These are phyloP conservation scores for Clinocottus analis DNA, from an alignment of 2,113 vertebrate genomes.

Conservation along the genomic window DNA sequence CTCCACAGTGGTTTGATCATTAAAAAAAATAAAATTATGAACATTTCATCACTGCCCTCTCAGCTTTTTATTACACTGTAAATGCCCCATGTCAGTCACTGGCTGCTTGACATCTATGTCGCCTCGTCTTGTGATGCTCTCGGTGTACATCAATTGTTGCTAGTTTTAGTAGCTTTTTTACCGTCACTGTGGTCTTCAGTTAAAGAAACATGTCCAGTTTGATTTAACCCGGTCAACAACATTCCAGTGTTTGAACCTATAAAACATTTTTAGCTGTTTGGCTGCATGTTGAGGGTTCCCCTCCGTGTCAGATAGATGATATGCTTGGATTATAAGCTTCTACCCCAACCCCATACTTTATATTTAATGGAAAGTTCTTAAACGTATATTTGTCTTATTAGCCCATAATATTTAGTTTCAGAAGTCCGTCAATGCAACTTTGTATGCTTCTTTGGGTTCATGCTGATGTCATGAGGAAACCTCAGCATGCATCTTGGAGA, in stretches of 20 bases:
- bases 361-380: neutral
- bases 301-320: neutral
- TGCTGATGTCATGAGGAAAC: neutral
- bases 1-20: neutral
- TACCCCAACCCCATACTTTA: neutral
- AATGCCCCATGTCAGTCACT: constrained; percentile 5
- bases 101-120: neutral
- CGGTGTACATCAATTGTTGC: too few relatives aligned
- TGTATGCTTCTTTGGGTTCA: neutral
- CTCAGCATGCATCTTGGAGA: neutral
- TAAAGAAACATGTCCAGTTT: neutral
- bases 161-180: neutral
- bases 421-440: neutral
- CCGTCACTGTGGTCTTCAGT: neutral
- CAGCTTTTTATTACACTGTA: neutral
- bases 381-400: neutral
- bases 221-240: neutral
- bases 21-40: too few relatives aligned
- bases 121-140: neutral
- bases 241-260: neutral
- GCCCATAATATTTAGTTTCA: neutral
- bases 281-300: neutral
- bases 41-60: neutral
- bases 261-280: neutral
- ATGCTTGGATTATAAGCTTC: neutral